phyloP scores from a whole-genome alignment of 1,140 invertebrate genomes.

The Bombus sibiricus region DNA sequence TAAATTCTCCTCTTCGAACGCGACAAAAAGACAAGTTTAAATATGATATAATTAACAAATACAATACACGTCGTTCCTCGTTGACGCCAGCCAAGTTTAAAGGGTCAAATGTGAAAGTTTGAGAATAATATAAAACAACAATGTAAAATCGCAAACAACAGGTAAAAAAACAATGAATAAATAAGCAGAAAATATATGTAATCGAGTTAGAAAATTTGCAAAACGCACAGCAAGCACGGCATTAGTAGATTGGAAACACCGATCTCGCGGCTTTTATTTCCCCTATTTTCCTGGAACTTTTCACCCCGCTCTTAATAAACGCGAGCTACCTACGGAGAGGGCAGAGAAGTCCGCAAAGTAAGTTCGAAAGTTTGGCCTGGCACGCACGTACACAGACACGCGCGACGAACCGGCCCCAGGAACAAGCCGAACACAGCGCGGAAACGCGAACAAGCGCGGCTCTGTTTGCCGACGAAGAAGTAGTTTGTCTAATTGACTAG shows the following conservation, averaged over 20 bases:
- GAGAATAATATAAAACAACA: background rate
- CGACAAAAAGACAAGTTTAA: too few relatives aligned
- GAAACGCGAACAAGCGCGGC: background rate
- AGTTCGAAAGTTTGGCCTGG: constrained; percentile 62
- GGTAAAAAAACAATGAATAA: background rate
- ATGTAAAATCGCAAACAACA: background rate
- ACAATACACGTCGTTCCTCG: too few relatives aligned
- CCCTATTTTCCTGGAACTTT: constrained; percentile 33
- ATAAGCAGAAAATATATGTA: background rate
- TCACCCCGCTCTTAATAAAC: constrained; percentile 53
- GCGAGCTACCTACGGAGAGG: constrained; percentile 2
- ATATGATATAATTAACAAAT: too few relatives aligned
- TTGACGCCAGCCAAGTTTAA: too few relatives aligned
- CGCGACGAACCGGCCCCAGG: background rate
- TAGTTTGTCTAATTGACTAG: constrained; percentile 72
- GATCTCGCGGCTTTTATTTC: constrained; percentile 24
- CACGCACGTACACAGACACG: background rate
- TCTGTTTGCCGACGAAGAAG: constrained; percentile 59
- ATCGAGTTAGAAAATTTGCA: background rate
- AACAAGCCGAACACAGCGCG: constrained; percentile 9
- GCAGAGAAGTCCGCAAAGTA: constrained; percentile 49
- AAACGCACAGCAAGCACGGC: background rate
- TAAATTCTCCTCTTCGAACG: too few relatives aligned
- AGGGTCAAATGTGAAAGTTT: background rate
- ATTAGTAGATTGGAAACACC: background rate